phyloP scores from a whole-genome alignment of 2,888 invertebrate genomes.

The Ceriagrion tenellum region DNA sequence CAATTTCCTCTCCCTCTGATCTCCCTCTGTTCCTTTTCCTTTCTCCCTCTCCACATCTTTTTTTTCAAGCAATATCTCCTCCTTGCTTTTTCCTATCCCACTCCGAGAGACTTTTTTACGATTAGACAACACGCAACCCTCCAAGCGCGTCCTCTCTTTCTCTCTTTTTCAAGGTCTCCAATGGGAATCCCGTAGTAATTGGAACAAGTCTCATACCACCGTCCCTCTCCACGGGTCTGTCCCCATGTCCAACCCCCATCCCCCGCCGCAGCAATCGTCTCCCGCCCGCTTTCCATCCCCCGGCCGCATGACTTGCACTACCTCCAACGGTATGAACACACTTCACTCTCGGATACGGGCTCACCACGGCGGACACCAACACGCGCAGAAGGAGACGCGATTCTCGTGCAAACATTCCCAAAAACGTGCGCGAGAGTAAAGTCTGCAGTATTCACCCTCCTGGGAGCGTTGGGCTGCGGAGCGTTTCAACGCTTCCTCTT shows the following conservation, averaged over 20 bases:
- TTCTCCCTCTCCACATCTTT: background rate
- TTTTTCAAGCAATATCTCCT: slow-evolving; percentile 14
- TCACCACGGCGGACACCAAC: background rate
- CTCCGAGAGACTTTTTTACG: background rate
- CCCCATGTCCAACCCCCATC: background rate
- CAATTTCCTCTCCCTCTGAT: background rate
- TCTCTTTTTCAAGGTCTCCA: slow-evolving; percentile 25
- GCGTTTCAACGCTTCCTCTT: background rate
- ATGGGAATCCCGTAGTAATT: background rate
- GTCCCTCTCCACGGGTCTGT: background rate
- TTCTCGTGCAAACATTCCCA: background rate
- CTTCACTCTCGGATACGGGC: background rate
- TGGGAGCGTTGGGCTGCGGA: background rate
- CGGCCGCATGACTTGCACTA: background rate
- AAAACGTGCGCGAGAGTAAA: background rate
- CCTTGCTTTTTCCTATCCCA: background rate
- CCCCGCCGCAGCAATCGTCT: background rate
- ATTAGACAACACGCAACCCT: background rate
- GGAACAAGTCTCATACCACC: background rate
- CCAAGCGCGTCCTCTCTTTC: background rate
- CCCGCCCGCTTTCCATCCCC: background rate
- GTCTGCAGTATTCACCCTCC: background rate
- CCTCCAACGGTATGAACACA: background rate
- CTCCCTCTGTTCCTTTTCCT: too few relatives aligned
- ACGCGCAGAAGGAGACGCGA: background rate